A percentile compares a stretch with the other conserved stretches of the same genome.
Evolutionary conservation across 2,888 invertebrate genomes (phyloP).

Genomic region (Agonopterix alstromeriana): DNA sequence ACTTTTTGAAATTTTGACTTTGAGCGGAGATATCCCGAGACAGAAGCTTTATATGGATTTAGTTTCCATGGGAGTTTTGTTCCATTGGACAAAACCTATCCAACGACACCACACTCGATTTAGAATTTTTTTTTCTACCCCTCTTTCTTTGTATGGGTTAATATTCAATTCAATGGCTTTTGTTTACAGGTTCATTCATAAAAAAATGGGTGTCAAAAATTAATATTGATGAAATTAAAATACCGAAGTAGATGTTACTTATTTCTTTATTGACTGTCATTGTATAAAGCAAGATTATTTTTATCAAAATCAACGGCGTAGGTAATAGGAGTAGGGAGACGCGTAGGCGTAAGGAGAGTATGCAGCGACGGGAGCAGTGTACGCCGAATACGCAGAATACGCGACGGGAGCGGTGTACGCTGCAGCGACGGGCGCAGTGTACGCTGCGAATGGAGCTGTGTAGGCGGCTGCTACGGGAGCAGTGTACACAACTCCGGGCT

Average conservation of each 20-base stretch:
- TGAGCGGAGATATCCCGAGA: no score
- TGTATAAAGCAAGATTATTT: no score
- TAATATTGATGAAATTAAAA: not conserved
- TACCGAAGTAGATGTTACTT: not conserved
- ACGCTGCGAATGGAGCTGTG: constrained; percentile 32
- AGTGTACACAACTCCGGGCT: constrained; percentile 17
- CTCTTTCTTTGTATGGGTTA: no score
- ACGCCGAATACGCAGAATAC: constrained; percentile 26
- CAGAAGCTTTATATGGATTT: no score
- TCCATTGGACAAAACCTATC: no score
- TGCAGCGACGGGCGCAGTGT: constrained; percentile 34
- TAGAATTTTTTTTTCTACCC: no score
- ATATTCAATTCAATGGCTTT: no score
- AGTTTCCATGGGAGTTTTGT: no score
- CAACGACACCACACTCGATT: no score
- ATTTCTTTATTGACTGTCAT: not conserved
- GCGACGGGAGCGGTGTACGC: constrained; percentile 29
- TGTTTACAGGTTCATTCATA: no score
- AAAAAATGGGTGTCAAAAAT: not conserved
- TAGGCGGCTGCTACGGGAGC: constrained; percentile 32
- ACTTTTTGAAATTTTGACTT: no score
- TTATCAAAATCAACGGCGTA: constrained; percentile 19
- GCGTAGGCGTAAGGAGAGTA: constrained; percentile 37
- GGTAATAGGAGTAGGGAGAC: constrained; percentile 34
- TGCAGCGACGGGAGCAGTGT: constrained; percentile 27